Percentiles rank a stretch among this genome's conserved stretches.
phyloP scores from a whole-genome alignment of 64 coral and sea anemone genomes.

The Porites australiensis region DNA sequence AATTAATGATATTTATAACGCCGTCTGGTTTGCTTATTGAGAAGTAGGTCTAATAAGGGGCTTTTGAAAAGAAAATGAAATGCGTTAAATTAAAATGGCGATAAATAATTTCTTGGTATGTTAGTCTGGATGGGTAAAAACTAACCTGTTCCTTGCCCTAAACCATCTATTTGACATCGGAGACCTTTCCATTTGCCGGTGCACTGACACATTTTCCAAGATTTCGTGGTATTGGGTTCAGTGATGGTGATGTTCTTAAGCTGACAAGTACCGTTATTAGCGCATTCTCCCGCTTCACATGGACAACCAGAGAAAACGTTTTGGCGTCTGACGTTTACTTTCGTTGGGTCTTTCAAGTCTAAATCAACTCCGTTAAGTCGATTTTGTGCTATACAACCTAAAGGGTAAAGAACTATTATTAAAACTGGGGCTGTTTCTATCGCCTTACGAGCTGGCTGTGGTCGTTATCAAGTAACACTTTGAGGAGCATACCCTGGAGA shows the following conservation, averaged over 20 bases:
- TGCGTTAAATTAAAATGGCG: no score
- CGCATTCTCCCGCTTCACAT: constrained; percentile 52
- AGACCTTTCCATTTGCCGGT: neutral
- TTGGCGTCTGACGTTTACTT: constrained; percentile 16
- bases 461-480: no score
- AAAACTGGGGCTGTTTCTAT: no score
- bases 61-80: no score
- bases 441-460: no score
- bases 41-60: no score
- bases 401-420: neutral
- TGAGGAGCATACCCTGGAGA: no score
- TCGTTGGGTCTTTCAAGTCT: neutral
- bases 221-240: constrained; percentile 8
- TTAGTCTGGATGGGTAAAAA: neutral
- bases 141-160: neutral
- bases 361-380: constrained; percentile 49
- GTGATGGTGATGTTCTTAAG: constrained; percentile 15
- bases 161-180: neutral
- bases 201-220: constrained; percentile 24
- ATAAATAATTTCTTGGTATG: no score
- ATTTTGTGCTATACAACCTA: constrained; percentile 63
- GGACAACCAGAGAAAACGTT: constrained; percentile 52
- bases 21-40: no score
- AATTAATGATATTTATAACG: no score
- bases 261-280: constrained; percentile 50